Evolutionary conservation across 1,140 invertebrate genomes (phyloP).

Genomic region (Ganaspis sp.): DNA sequence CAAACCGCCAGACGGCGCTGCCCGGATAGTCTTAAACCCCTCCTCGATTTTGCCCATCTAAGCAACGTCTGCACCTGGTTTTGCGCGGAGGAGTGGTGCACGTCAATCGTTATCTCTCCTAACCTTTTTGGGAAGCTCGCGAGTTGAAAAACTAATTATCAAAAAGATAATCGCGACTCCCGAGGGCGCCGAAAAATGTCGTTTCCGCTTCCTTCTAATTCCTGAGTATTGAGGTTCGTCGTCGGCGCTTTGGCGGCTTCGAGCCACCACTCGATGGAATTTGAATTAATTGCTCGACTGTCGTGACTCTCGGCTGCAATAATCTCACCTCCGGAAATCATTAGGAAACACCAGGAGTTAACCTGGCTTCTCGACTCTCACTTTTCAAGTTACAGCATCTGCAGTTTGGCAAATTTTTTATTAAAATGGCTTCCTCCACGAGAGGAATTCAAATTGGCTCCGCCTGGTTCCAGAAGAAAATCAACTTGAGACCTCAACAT

Average conservation of each 20-base stretch:
- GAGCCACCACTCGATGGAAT: constrained; percentile 50
- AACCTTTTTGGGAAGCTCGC: constrained; percentile 64
- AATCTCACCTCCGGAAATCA: constrained; percentile 4
- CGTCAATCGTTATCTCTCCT: constrained; percentile 72
- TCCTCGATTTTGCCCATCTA: neutral
- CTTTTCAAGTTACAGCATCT: constrained; percentile 14
- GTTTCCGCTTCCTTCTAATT: constrained; percentile 45
- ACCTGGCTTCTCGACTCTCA: neutral
- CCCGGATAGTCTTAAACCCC: neutral
- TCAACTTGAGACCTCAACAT: constrained; percentile 95
- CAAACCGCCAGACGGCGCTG: neutral
- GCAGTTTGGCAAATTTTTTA: neutral
- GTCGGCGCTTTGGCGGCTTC: constrained; percentile 15
- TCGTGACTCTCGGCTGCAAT: constrained; percentile 40
- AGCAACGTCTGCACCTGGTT: constrained; percentile 36
- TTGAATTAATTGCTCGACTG: constrained; percentile 9
- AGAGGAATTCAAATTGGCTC: constrained; percentile 93
- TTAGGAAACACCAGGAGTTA: neutral
- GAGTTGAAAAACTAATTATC: constrained; percentile 15
- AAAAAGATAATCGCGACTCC: constrained; percentile 4
- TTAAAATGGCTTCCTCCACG: constrained; percentile 85
- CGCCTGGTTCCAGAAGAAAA: constrained; percentile 97
- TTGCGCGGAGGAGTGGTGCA: constrained; percentile 52
- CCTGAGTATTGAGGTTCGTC: constrained; percentile 27
- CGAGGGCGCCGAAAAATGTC: constrained; percentile 49